Percentiles rank a stretch among this genome's conserved stretches.
phyloP scores from a whole-genome alignment of 1,140 invertebrate genomes.

The Drosophila jambulina region DNA sequence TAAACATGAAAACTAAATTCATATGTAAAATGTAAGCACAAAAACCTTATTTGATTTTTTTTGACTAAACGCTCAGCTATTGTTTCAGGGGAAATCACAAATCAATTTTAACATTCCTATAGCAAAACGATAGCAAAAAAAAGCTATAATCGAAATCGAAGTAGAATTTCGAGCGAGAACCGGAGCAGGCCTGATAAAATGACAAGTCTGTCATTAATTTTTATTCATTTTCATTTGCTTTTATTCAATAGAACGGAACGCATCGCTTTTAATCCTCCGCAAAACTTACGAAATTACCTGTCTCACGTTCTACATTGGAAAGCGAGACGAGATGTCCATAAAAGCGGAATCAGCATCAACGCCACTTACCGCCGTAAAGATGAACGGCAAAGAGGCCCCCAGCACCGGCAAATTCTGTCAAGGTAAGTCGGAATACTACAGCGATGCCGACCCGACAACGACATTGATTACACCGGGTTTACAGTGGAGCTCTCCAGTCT shows the following conservation, averaged over 20 bases:
- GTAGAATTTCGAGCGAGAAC: too few species aligned
- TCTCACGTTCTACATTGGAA: neutral
- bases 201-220: too few species aligned
- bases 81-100: too few species aligned
- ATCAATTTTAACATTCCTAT: too few species aligned
- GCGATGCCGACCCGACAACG: neutral
- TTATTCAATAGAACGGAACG: neutral
- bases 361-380: neutral
- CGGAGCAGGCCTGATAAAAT: too few species aligned
- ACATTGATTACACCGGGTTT: constrained; percentile 1
- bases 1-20: too few species aligned
- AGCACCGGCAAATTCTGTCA: neutral
- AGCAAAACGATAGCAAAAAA: too few species aligned
- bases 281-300: neutral
- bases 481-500: neutral
- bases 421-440: neutral
- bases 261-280: neutral
- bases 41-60: too few species aligned
- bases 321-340: neutral
- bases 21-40: too few species aligned
- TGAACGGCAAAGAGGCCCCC: neutral
- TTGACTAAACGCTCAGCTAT: too few species aligned
- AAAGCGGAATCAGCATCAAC: neutral
- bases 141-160: too few species aligned
- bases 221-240: too few species aligned